Percentiles rank a stretch among this genome's conserved stretches.
These are phyloP conservation scores for Ictalurus punctatus DNA, from an alignment of 2,113 vertebrate species.

Conservation along the genomic window DNA sequence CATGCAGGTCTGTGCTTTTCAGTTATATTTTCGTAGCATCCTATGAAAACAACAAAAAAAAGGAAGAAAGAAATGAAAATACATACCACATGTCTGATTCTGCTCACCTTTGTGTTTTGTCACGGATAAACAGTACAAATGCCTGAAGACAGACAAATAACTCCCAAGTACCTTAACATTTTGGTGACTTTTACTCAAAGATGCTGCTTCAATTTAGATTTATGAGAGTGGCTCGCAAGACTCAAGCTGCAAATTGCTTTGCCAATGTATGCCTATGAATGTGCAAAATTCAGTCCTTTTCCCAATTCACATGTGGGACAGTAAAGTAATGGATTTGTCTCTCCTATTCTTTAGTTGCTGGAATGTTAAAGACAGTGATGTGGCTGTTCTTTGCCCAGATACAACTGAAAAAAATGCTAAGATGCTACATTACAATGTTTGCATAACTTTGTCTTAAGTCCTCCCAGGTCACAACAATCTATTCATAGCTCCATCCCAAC, in stretches of 20 bases:
- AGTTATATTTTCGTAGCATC: background rate
- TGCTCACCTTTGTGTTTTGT: slow-evolving; percentile 10
- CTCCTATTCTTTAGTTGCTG: slow-evolving; percentile 33
- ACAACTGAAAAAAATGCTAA: background rate
- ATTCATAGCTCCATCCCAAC: slow-evolving; percentile 31
- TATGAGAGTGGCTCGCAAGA: slow-evolving; percentile 27
- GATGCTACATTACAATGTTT: background rate
- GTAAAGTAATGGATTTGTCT: slow-evolving; percentile 55
- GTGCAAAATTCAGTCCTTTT: slow-evolving; percentile 40
- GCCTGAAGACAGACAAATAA: slow-evolving; percentile 37
- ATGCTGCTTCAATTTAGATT: slow-evolving; percentile 46
- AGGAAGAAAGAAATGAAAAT: background rate
- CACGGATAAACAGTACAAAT: slow-evolving; percentile 34
- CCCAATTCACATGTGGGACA: slow-evolving; percentile 42
- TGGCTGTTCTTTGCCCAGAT: slow-evolving; percentile 9
- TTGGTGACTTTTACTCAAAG: slow-evolving; percentile 45
- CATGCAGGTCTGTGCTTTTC: background rate
- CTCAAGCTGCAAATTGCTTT: slow-evolving; percentile 50
- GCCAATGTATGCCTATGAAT: slow-evolving; percentile 56
- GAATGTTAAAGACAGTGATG: slow-evolving; percentile 32
- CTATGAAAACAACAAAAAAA: background rate
- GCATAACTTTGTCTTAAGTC: background rate
- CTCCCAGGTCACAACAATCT: slow-evolving; percentile 5
- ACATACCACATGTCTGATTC: background rate
- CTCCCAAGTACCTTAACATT: slow-evolving; percentile 35